Base-by-base conservation (phyloP, 2,113 vertebrate genomes). In the Albula glossodonta region DNA sequence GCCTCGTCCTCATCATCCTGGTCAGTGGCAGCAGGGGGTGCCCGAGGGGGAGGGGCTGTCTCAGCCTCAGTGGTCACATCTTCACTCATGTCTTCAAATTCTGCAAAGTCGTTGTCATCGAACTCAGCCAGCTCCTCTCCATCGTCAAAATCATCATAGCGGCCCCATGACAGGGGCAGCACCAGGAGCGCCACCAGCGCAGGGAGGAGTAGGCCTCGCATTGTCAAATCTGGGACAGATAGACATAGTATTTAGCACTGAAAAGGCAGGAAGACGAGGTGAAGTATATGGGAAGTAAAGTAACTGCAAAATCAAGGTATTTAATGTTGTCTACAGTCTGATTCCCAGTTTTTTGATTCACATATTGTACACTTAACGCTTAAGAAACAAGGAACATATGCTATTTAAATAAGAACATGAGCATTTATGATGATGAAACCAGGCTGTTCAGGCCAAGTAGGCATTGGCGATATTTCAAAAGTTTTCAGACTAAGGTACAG, bases 61-160 rank as follows among this genome's bases (percentile, higher is more conserved):
- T 94, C 93, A 8, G 94, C 86, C 84, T 97, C 96, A 0, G 96
- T 94, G 19, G 89, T 92, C 5, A 53, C 87, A 50, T 99, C 97
- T 31, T 99, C 98, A 3, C 86, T 94, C 84, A 96, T 94, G 87
- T 99, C 98, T 90, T 99, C 98, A 88, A 99, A 99, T 92, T 99
- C 98, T 5, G 98, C 98, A 85, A 99, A 99, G 92, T 99, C 98
- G 81, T 99, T 99, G 92, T 99, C 98, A 11, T 99, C 98, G 3
- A 98, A 99, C 88, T 99, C 98, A 2, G 95, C 95, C 5, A 98
- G 92, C 92, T 99, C 98, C 87, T 99, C 98, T 3, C 96, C 95
- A 5, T 99, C 98, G 1, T 99, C 98, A 89, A 99, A 99, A 19
- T 99, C 97, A 41, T 98, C 97, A 4, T 98, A 98, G 86, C 94